Evolutionary conservation across 53 echinoderm and acorn worm genomes (phyloP).

Genomic region (Holothuria leucospilota): DNA sequence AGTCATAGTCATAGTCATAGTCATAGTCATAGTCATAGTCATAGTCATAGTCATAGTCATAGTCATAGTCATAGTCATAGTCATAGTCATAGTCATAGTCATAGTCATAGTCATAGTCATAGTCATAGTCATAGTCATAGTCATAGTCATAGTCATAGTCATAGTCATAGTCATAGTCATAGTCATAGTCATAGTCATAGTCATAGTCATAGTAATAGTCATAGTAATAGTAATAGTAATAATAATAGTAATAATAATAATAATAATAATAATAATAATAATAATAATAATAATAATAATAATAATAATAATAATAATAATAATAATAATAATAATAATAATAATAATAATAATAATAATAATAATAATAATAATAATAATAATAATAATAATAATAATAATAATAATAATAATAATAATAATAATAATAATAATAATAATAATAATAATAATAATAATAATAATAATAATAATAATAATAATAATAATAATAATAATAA

Average conservation of each 20-base stretch:
- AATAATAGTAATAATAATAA: neutral
- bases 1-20: too few relatives aligned
- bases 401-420: constrained; percentile 41
- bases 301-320: constrained; percentile 29
- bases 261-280: constrained; percentile 2
- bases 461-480: neutral
- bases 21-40: too few relatives aligned
- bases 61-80: too few relatives aligned
- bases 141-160: too few relatives aligned
- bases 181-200: too few relatives aligned
- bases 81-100: too few relatives aligned
- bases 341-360: constrained; percentile 23
- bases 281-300: constrained; percentile 18
- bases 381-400: constrained; percentile 33
- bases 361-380: constrained; percentile 19
- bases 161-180: too few relatives aligned
- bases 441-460: constrained; percentile 4
- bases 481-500: neutral
- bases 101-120: too few relatives aligned
- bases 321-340: constrained; percentile 36
- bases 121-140: too few relatives aligned
- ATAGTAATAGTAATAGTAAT: too few relatives aligned
- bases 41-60: too few relatives aligned
- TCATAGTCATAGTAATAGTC: too few relatives aligned
- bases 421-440: constrained; percentile 39